These are phyloP conservation scores for Sprattus sprattus DNA, from an alignment of 2,113 vertebrate genomes.

Conservation along the genomic window DNA sequence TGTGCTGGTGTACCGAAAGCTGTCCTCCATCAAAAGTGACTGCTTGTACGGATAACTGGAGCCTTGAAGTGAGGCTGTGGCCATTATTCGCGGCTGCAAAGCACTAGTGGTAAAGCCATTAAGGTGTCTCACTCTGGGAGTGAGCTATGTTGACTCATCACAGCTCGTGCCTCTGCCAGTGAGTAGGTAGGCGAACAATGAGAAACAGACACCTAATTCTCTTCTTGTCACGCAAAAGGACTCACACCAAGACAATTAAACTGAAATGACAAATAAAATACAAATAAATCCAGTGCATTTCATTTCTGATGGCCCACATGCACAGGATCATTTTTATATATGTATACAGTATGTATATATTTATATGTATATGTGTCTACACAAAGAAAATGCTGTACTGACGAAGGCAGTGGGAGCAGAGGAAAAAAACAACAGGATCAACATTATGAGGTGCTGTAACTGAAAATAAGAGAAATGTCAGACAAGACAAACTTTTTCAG, in stretches of 20 bases:
- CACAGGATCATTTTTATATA: background rate
- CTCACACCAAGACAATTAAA: background rate
- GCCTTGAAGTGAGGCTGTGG: background rate
- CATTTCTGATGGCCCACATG: background rate
- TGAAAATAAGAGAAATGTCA: background rate
- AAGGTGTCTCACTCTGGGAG: slow-evolving; percentile 2
- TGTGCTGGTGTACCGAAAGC: background rate
- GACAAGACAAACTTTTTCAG: background rate
- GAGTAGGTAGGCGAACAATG: background rate
- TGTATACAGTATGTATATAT: too few species aligned
- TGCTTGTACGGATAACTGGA: background rate
- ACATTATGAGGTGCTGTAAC: background rate
- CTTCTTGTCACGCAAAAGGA: background rate
- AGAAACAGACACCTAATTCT: background rate
- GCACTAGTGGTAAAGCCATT: background rate
- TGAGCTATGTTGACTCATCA: background rate
- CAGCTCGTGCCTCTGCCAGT: background rate
- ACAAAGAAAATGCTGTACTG: background rate
- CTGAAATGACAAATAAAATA: background rate
- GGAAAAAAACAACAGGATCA: background rate
- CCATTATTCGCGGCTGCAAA: background rate
- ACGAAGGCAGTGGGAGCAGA: background rate
- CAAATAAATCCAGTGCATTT: background rate
- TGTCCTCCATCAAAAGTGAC: background rate
- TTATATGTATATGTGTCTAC: background rate